phyloP scores from a whole-genome alignment of 2,797 vertebrate species.

The Babyrousa celebensis region DNA sequence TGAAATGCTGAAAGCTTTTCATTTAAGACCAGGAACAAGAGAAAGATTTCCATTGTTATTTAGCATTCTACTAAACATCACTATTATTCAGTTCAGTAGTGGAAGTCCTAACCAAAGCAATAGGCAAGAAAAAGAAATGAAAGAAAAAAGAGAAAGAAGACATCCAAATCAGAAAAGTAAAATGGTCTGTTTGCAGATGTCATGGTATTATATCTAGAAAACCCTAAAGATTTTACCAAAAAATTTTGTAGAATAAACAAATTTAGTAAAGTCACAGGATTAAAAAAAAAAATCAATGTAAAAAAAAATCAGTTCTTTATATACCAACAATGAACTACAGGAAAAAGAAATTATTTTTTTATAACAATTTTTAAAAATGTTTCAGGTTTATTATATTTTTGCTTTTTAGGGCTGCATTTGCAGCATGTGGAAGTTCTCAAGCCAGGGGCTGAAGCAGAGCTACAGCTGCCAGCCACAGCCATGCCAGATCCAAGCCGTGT shows the following conservation, averaged over 20 bases:
- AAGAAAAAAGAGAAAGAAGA: background rate
- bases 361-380: background rate
- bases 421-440: too few species aligned
- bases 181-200: background rate
- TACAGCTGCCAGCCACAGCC: too few species aligned
- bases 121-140: background rate
- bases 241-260: background rate
- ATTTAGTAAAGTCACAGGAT: background rate
- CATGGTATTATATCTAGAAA: background rate
- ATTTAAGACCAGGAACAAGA: conserved; percentile 23
- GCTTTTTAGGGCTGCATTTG: too few species aligned
- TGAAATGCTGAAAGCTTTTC: background rate
- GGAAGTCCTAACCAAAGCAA: background rate
- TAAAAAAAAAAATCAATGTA: background rate
- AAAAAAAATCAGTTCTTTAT: background rate
- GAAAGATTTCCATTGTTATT: background rate
- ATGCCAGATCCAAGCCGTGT: too few species aligned
- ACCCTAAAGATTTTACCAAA: background rate
- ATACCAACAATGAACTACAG: background rate
- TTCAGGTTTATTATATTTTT: too few species aligned
- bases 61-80: background rate
- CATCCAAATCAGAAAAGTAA: conserved; percentile 28
- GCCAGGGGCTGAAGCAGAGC: too few species aligned
- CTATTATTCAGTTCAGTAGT: conserved; percentile 24
- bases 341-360: background rate